Evolutionary conservation across 1,140 invertebrate genomes (phyloP).

Genomic region (Calliopsis andreniformis): DNA sequence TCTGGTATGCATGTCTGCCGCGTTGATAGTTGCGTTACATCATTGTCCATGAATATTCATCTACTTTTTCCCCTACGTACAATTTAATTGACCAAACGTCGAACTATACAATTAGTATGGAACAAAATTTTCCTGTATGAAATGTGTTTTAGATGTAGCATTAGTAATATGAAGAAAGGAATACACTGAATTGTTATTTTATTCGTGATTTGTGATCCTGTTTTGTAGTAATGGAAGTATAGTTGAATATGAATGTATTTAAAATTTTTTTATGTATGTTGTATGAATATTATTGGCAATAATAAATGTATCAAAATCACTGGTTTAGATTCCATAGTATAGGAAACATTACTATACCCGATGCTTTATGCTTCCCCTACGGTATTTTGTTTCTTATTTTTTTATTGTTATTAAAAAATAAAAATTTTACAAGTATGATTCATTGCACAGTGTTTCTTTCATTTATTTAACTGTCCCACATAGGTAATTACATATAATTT

Average conservation of each 20-base stretch:
- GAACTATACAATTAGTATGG: too few species aligned
- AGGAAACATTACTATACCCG: not conserved
- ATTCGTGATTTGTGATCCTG: not conserved
- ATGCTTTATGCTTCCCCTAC: constrained; percentile 18
- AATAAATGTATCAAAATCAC: not conserved
- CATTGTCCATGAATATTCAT: constrained; percentile 36
- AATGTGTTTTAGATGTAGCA: not conserved
- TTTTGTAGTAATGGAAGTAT: constrained; percentile 17
- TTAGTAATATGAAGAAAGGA: not conserved
- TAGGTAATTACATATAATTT: not conserved
- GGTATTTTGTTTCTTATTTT: not conserved
- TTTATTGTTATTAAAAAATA: constrained; percentile 1
- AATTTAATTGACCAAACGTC: too few species aligned
- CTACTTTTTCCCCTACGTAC: too few species aligned
- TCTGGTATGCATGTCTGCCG: constrained; percentile 24
- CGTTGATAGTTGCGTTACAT: constrained; percentile 32
- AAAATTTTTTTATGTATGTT: not conserved
- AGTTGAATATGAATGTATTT: not conserved
- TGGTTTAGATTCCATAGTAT: not conserved
- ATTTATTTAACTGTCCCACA: not conserved
- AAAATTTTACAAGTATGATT: not conserved
- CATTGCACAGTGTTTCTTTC: not conserved
- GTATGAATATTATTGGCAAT: not conserved
- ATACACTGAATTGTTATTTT: not conserved
- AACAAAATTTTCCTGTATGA: not conserved